Evolutionary conservation across 2,888 invertebrate species (phyloP).

Genomic region (Amiota mariae): DNA sequence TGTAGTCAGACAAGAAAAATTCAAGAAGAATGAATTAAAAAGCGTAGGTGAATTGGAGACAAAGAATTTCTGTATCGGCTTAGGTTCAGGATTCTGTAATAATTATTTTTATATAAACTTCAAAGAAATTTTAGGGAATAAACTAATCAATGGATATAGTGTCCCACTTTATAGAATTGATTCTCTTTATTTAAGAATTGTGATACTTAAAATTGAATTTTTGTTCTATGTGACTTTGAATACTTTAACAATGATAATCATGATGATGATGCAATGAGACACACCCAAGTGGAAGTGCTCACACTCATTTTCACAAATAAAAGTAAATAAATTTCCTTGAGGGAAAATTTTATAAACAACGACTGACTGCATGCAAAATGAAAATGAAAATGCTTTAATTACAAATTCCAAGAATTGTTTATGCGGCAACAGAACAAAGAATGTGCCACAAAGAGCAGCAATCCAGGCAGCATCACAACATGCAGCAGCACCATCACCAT

Average conservation of each 20-base stretch:
- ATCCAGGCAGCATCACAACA: slow-evolving; percentile 21
- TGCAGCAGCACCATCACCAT: not conserved
- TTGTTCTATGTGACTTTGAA: too few relatives aligned
- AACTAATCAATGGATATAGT: too few relatives aligned
- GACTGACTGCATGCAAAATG: slow-evolving; percentile 14
- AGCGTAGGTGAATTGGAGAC: too few relatives aligned
- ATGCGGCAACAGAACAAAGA: slow-evolving; percentile 5
- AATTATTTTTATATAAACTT: too few relatives aligned
- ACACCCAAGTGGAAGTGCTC: not conserved
- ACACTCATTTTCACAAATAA: not conserved
- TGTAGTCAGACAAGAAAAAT: not conserved
- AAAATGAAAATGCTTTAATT: slow-evolving; percentile 57
- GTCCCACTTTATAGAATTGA: too few relatives aligned
- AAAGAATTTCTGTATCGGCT: too few relatives aligned
- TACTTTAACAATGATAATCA: not conserved
- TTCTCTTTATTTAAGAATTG: too few relatives aligned
- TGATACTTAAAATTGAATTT: too few relatives aligned
- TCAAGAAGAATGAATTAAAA: not conserved
- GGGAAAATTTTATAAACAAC: slow-evolving; percentile 6
- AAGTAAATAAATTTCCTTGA: slow-evolving; percentile 21
- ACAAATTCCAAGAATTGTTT: slow-evolving; percentile 48
- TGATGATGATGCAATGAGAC: slow-evolving; percentile 13
- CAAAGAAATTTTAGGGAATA: too few relatives aligned
- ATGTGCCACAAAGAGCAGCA: slow-evolving; percentile 20
- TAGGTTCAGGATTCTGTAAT: too few relatives aligned